Percentiles rank a stretch among this genome's conserved stretches.
phyloP scores from a whole-genome alignment of 2,797 vertebrate species.

The Cynopterus sphinx region DNA sequence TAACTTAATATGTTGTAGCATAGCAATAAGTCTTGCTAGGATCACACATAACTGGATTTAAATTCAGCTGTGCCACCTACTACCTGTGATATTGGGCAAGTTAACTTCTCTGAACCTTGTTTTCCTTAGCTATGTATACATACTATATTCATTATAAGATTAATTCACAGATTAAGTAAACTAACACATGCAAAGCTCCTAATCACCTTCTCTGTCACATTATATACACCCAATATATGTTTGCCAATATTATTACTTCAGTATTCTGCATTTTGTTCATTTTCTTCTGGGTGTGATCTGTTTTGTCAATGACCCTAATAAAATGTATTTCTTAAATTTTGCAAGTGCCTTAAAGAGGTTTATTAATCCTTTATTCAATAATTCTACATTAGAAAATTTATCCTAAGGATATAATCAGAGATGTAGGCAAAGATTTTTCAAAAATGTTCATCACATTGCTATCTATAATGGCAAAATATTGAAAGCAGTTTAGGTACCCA shows the following conservation, averaged over 20 bases:
- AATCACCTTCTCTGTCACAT: not conserved
- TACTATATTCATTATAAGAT: not conserved
- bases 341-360: not conserved
- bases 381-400: constrained; percentile 39
- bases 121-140: not conserved
- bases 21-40: not conserved
- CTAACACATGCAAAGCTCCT: not conserved
- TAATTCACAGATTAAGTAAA: constrained; percentile 32
- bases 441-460: constrained; percentile 19
- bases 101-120: constrained; percentile 25
- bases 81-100: not conserved
- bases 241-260: not conserved
- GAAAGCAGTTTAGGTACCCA: not conserved
- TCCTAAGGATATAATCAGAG: constrained; percentile 23
- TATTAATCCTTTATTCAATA: not conserved
- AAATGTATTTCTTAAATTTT: not conserved
- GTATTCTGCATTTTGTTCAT: constrained; percentile 7
- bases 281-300: not conserved
- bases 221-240: not conserved
- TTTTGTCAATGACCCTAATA: not conserved
- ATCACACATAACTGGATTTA: constrained; percentile 16
- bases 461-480: constrained; percentile 39
- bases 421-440: constrained; percentile 25
- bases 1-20: not conserved
- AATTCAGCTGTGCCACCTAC: not conserved